A percentile compares a stretch with the other conserved stretches of the same genome.
Evolutionary conservation across 2,113 vertebrate genomes (phyloP).

Genomic region (Asarcornis scutulata): DNA sequence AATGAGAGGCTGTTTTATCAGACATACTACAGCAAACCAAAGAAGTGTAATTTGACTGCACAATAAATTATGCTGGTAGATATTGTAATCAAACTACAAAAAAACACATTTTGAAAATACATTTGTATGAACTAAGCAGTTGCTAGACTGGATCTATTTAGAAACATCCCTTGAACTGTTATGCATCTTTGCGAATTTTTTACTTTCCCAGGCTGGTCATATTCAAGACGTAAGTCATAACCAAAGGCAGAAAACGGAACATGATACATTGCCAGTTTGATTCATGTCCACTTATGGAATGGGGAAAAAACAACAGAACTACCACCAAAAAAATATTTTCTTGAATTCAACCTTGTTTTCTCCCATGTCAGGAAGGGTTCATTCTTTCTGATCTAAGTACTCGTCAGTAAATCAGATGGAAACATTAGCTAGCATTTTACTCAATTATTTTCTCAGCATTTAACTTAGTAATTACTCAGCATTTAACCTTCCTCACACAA

Average conservation of each 20-base stretch:
- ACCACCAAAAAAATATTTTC: neutral
- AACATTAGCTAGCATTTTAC: neutral
- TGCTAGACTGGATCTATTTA: neutral
- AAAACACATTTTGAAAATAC: neutral
- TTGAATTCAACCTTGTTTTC: neutral
- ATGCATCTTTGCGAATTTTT: neutral
- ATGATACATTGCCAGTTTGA: neutral
- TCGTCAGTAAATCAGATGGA: neutral
- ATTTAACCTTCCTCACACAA: neutral
- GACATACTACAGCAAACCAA: neutral
- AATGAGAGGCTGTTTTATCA: neutral
- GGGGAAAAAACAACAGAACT: accelerated
- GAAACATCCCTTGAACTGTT: neutral
- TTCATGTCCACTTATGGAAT: neutral
- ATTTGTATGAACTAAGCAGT: neutral
- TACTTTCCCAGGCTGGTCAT: neutral
- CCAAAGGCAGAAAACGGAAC: neutral
- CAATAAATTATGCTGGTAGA: neutral
- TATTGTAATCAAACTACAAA: neutral
- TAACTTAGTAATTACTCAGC: neutral
- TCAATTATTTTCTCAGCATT: neutral
- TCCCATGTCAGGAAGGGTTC: accelerated
- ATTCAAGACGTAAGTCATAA: too few species aligned
- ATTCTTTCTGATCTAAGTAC: neutral
- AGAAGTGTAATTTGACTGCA: neutral